A percentile compares a stretch with the other conserved stretches of the same genome.
phyloP scores from a whole-genome alignment of 2,888 invertebrate genomes.

The Ophion ventricosus region DNA sequence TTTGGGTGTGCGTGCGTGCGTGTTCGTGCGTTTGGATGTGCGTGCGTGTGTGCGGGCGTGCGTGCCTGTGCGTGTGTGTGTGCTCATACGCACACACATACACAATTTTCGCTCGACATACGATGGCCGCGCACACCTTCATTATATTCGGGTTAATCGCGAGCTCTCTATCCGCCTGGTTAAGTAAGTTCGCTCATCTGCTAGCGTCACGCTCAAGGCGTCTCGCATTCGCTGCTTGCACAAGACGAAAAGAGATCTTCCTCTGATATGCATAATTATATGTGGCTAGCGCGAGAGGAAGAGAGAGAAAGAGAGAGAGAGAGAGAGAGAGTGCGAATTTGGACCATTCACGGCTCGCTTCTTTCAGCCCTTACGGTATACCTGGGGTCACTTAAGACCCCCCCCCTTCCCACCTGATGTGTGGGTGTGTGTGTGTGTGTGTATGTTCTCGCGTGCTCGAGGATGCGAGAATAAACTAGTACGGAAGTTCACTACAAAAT shows the following conservation, averaged over 20 bases:
- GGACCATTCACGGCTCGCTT: slow-evolving; percentile 9
- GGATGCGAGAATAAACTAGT: slow-evolving; percentile 67
- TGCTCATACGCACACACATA: too few species aligned
- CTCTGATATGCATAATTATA: slow-evolving; percentile 33
- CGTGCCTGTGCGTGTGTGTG: too few species aligned
- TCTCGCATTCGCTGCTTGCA: slow-evolving; percentile 48
- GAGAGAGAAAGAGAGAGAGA: too few species aligned
- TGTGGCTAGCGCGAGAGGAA: not conserved
- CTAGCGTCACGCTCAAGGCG: slow-evolving; percentile 63
- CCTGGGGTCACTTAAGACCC: too few species aligned
- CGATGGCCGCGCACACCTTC: slow-evolving; percentile 50
- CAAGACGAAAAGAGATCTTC: slow-evolving; percentile 54
- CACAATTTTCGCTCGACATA: slow-evolving; percentile 53
- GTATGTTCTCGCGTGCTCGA: slow-evolving; percentile 56
- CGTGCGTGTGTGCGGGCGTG: too few species aligned
- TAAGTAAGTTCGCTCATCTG: slow-evolving; percentile 39
- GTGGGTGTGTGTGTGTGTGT: not conserved
- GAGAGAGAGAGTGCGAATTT: not conserved
- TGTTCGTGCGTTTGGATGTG: too few species aligned
- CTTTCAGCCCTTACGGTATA: too few species aligned
- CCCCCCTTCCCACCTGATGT: too few species aligned
- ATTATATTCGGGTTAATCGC: slow-evolving; percentile 69
- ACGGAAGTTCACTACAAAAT: slow-evolving; percentile 58
- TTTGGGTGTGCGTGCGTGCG: too few species aligned
- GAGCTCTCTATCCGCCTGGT: slow-evolving; percentile 59